Conservation (phyloP, 1,140 invertebrate species). For the Cardiocondyla obscurior region DNA sequence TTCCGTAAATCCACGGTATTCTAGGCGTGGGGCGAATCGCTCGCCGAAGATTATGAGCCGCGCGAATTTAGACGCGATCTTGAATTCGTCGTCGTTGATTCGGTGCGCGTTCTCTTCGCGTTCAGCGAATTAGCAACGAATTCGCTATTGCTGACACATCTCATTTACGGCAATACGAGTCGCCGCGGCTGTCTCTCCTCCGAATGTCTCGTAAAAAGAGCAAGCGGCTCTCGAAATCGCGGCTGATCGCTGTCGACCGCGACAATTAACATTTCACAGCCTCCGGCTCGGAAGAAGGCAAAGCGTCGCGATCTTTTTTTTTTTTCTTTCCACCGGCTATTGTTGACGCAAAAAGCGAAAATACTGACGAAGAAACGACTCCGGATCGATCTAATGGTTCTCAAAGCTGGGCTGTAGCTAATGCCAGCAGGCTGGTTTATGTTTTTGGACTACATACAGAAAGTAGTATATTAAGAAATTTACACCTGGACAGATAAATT, state of each 20-base stretch:
- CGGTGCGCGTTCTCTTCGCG: background rate
- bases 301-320: background rate
- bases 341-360: conserved; percentile 10
- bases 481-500: background rate
- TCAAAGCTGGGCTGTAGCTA: background rate
- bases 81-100: background rate
- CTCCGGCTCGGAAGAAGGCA: background rate
- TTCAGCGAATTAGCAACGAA: background rate
- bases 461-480: background rate
- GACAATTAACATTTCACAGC: conserved; percentile 42
- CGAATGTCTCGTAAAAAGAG: conserved; percentile 25
- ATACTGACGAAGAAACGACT: background rate
- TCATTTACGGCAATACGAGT: background rate
- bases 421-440: background rate
- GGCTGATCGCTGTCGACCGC: conserved; percentile 10
- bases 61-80: background rate
- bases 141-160: background rate
- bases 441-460: background rate
- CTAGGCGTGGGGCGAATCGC: background rate
- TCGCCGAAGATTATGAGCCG: background rate
- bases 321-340: background rate
- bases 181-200: background rate
- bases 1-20: conserved; percentile 29
- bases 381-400: background rate
- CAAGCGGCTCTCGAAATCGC: conserved; percentile 30